phyloP scores from a whole-genome alignment of 2,113 vertebrate species.

The Chionomys nivalis region DNA sequence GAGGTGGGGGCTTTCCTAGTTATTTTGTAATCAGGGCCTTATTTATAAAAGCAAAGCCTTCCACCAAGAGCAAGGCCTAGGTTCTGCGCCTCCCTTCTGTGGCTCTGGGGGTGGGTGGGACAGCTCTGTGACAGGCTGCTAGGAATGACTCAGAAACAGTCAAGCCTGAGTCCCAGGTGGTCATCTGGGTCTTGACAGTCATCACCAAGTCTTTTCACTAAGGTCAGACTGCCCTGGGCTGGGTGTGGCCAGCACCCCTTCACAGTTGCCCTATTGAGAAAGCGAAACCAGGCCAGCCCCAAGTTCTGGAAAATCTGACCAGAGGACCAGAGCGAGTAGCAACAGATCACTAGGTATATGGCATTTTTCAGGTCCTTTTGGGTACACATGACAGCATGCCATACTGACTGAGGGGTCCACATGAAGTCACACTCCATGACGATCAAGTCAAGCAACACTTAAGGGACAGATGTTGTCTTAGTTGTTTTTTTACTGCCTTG shows the following conservation, averaged over 20 bases:
- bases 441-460: neutral
- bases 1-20: rapidly evolving
- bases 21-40: neutral
- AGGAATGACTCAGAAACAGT: neutral
- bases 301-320: slow-evolving; percentile 19
- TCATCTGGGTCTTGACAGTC: neutral
- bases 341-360: neutral
- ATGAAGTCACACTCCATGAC: neutral
- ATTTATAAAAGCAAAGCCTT: neutral
- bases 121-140: neutral
- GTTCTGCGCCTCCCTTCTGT: neutral
- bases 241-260: neutral
- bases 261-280: neutral
- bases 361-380: neutral
- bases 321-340: neutral
- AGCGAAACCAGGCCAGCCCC: neutral
- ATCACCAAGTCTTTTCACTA: neutral
- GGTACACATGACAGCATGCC: neutral
- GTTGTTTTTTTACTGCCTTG: neutral
- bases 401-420: neutral
- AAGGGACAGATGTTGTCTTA: neutral
- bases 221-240: neutral
- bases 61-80: neutral
- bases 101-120: neutral
- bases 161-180: neutral